Conservation (phyloP, 2,888 invertebrate genomes). For the Piscicola geometra region DNA sequence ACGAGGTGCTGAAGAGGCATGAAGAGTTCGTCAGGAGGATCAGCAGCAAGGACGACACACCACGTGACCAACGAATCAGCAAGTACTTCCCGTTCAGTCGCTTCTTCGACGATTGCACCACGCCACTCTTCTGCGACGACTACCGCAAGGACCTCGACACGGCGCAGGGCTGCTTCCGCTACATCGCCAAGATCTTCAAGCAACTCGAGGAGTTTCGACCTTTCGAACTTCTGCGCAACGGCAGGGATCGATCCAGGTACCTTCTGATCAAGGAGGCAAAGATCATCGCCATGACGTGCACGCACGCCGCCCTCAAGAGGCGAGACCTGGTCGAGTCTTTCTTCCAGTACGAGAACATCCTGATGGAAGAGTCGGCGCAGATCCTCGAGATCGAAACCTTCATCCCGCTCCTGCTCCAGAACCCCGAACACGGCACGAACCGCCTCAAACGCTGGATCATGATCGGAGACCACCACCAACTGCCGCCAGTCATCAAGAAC, state of each 20-base stretch:
- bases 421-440: slow-evolving; percentile 91
- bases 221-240: slow-evolving; percentile 90
- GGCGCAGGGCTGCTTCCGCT: slow-evolving; percentile 85
- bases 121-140: slow-evolving; percentile 77
- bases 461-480: slow-evolving; percentile 98
- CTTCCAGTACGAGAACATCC: slow-evolving; percentile 84
- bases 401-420: slow-evolving; percentile 94
- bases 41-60: neutral
- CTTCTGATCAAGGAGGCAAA: slow-evolving; percentile 95
- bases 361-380: slow-evolving; percentile 99
- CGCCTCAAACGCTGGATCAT: slow-evolving; percentile 98
- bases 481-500: slow-evolving; percentile 98
- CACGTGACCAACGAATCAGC: slow-evolving; percentile 45
- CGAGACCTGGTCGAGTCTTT: slow-evolving; percentile 90
- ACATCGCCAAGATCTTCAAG: slow-evolving; percentile 89
- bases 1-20: slow-evolving; percentile 79
- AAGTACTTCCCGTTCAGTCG: slow-evolving; percentile 86
- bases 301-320: slow-evolving; percentile 93
- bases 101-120: slow-evolving; percentile 87
- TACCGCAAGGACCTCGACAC: slow-evolving; percentile 77
- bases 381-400: slow-evolving; percentile 99
- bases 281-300: slow-evolving; percentile 99
- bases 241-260: slow-evolving; percentile 91
- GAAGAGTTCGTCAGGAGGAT: slow-evolving; percentile 70
- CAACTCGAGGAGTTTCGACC: slow-evolving; percentile 96